Base-by-base conservation (phyloP, 2,888 invertebrate species). In the Helleia helle region DNA sequence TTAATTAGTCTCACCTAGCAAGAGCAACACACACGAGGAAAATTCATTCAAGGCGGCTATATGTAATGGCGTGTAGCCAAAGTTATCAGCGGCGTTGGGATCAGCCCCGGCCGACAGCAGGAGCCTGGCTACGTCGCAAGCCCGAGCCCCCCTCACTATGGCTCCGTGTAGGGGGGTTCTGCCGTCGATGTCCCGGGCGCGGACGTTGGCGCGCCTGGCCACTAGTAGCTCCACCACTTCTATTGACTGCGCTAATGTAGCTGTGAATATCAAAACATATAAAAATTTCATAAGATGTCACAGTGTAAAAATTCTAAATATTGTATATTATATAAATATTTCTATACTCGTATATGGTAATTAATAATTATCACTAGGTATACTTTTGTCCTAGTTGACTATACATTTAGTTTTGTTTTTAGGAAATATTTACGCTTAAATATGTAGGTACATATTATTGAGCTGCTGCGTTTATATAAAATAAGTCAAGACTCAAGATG, bases 31-130 rank as follows among this genome's bases (percentile, higher is more conserved):
- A 54, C 92, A 91, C 11, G 88, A 87, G 4, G 93, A 92, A 56
- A 91, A 93, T 66, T 94, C 94, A 61, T 94, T 93, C 17, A 94
- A 75, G 0, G 94, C 94, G 1, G 95, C 94, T 30, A 94, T 88
- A 62, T 95, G 94, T 22, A 94, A 68, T 0, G 94, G 91, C 0
- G 94, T 93, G 59, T 94, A 94, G n/a, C 94, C 94, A 56, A 91
- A 93, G 51, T 89, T 87, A 58, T 94, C 94, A 0, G 92, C 86
- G 50, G 88, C 88, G 65, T 95, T 94, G 1, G 93, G 90, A 58
- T 89, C 86, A 0, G 91, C 91, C 1, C 91, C 91, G 0, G 87
- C 88, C 12, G 85, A 86, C 9, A 93, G 67, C 2, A 93, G 67
- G 0, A 90, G 62, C 43, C 88, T 77, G 3, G 92, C 91, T 41